Evolutionary conservation across 2,113 vertebrate genomes (phyloP).

Genomic region (Mus spicilegus): DNA sequence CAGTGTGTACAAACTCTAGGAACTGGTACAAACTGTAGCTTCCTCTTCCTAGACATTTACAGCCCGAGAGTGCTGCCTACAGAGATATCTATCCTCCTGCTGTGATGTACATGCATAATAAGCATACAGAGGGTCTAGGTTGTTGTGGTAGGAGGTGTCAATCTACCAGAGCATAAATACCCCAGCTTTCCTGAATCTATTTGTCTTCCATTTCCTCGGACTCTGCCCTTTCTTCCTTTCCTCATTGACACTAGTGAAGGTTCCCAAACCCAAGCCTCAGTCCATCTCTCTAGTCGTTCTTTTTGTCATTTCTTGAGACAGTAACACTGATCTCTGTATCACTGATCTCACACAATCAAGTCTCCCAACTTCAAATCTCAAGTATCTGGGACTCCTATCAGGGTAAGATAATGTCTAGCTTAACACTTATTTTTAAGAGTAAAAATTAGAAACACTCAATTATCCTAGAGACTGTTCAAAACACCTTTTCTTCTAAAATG

Average conservation of each 20-base stretch:
- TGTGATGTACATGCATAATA: neutral
- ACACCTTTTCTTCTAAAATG: neutral
- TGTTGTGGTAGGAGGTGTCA: neutral
- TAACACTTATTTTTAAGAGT: neutral
- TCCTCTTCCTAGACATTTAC: neutral
- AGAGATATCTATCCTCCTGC: neutral
- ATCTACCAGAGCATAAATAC: neutral
- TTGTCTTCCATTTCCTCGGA: neutral
- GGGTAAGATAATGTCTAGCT: neutral
- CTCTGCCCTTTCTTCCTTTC: too few species aligned
- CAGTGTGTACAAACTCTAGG: neutral
- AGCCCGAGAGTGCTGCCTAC: neutral
- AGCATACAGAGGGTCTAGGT: neutral
- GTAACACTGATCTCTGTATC: neutral
- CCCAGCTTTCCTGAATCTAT: neutral
- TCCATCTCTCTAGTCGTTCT: neutral
- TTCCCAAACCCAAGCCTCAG: neutral
- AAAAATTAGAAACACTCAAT: neutral
- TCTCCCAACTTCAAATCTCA: neutral
- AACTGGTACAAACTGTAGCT: neutral
- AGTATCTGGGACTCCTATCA: neutral
- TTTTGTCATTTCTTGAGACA: neutral
- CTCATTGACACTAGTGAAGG: neutral
- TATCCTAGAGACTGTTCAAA: slow-evolving; percentile 19
- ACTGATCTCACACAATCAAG: neutral